phyloP scores from a whole-genome alignment of 1,140 invertebrate genomes.

The Physella acuta region DNA sequence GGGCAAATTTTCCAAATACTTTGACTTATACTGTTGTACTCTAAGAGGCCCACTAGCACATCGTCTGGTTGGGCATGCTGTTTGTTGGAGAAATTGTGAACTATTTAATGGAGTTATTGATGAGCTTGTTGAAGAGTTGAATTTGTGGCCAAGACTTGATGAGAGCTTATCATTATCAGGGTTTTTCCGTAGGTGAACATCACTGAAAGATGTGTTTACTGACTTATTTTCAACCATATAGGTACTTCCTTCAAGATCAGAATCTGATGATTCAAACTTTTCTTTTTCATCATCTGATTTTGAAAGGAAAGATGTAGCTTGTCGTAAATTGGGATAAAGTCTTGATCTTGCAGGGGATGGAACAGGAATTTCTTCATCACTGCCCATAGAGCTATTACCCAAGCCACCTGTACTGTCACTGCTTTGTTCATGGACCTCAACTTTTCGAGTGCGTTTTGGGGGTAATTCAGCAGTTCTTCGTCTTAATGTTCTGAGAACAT shows the following conservation, averaged over 20 bases:
- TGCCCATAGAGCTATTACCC: background rate
- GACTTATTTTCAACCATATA: constrained; percentile 48
- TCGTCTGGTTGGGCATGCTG: constrained; percentile 25
- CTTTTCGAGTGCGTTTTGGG: background rate
- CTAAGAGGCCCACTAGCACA: background rate
- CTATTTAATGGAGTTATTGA: constrained; percentile 6
- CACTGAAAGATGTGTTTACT: constrained; percentile 47
- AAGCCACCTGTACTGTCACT: background rate
- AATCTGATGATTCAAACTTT: constrained; percentile 48
- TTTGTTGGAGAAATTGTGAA: background rate
- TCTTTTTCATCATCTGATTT: constrained; percentile 24
- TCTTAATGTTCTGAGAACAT: constrained; percentile 18
- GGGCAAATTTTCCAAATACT: constrained; percentile 14
- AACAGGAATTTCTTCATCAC: constrained; percentile 12
- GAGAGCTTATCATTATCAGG: no score
- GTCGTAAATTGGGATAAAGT: constrained; percentile 30
- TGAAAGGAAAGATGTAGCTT: constrained; percentile 6
- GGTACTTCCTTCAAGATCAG: constrained; percentile 45
- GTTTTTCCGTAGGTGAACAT: no score
- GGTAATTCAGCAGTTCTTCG: constrained; percentile 18
- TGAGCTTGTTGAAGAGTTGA: background rate
- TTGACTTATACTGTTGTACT: constrained; percentile 24
- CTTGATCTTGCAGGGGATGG: constrained; percentile 18
- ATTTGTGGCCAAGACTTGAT: no score
- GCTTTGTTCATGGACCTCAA: background rate